Base-by-base conservation (phyloP, 1,140 invertebrate genomes). In the Drosophila nikananu region DNA sequence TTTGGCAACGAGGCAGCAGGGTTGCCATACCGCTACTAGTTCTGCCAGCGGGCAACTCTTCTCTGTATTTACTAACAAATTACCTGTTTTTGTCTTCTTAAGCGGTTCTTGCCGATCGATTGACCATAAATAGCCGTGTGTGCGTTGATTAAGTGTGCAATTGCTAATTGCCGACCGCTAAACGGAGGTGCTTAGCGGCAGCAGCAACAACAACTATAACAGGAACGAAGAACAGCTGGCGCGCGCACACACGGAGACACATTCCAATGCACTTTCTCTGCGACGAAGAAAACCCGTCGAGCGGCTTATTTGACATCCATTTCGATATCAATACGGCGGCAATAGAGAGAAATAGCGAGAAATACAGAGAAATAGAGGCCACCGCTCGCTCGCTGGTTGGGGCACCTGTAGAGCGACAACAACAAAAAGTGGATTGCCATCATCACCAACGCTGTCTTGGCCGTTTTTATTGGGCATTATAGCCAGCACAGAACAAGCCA, bases 221-320 rank as follows among this genome's bases (percentile, higher is more conserved):
- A 61, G 21, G 25, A 75, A 55, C 25, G 23, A 42, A 25, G 13
- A 76, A 51, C 68, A 73, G 35, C 73, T 52, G 62, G 49, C 49
- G 25, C 17, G 62, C 61, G 13, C 39, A 25, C 30, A 80, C 30
- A 80, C 51, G 60, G 62, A 75, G 58, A 49, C 60, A 73, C 67
- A 87, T 84, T 84, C 84, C 84, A 67, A 89, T 84, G 86, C 86
- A 87, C 84, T 87, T 87, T 87, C 84, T 79, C 84, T 74, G 54
- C 54, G 32, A 57, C 59, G 12, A 64, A 75, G 54, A 90, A 87
- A 87, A 86, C 83, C 83, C 65, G 83, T 86, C 83, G 77, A 82
- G 80, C 76, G 80, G 83, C 84, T 87, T 81, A 78, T 83, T 86
- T 87, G 84, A 90, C 83, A 87, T 87, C 84, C 80, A 87, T 73